Conservation (phyloP, 2,113 vertebrate genomes). For the Leptosomus discolor region DNA sequence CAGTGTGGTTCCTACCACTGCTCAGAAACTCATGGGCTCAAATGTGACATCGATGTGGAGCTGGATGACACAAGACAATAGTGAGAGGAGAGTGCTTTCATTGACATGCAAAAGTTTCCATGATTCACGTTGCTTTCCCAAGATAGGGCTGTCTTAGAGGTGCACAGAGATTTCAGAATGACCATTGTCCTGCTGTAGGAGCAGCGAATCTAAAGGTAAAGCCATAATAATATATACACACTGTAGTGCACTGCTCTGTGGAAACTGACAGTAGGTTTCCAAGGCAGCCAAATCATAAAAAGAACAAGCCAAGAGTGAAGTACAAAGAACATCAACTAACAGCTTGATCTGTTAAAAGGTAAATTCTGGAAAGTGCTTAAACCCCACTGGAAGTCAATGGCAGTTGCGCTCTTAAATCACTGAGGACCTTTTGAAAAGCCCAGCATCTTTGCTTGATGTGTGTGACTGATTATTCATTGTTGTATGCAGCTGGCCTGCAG, state of each 20-base stretch:
- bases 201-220: not conserved
- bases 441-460: not conserved
- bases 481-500: not conserved
- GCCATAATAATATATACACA: not conserved
- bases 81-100: not conserved
- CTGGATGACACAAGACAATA: not conserved
- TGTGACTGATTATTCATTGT: conserved; percentile 12
- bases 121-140: not conserved
- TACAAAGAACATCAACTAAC: not conserved
- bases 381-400: not conserved
- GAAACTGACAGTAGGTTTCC: conserved; percentile 54
- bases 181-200: not conserved
- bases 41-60: not conserved
- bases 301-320: not conserved
- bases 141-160: not conserved
- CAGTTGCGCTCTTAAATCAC: conserved; percentile 2
- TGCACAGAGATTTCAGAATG: not conserved
- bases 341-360: not conserved
- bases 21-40: not conserved
- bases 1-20: not conserved
- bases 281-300: conserved; percentile 45
- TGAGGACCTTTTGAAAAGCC: not conserved
- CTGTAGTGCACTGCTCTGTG: not conserved
- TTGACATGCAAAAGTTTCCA: not conserved
- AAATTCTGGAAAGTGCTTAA: conserved; percentile 2